phyloP scores from a whole-genome alignment of 2,888 invertebrate genomes.

The Limnephilus auricula region DNA sequence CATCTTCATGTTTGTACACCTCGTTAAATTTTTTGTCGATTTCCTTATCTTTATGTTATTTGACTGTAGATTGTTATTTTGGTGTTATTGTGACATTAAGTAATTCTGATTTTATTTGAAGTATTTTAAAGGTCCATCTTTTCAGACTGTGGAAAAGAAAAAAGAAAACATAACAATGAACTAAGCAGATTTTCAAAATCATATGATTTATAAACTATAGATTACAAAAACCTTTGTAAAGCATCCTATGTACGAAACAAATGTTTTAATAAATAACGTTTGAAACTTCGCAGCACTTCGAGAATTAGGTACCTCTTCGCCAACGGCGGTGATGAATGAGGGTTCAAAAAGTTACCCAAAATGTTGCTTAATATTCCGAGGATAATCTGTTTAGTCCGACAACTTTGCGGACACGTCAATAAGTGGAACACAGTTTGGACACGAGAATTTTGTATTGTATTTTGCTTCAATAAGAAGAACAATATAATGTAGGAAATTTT shows the following conservation, averaged over 20 bases:
- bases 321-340: not conserved
- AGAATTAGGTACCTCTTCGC: not conserved
- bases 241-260: not conserved
- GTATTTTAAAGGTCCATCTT: too few species aligned
- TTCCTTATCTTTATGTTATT: too few species aligned
- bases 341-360: not conserved
- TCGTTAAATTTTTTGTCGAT: too few species aligned
- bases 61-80: too few species aligned
- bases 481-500: too few species aligned
- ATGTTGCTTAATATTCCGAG: not conserved
- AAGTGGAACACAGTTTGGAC: not conserved
- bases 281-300: not conserved
- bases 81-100: too few species aligned
- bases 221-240: not conserved
- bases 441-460: not conserved
- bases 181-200: not conserved
- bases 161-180: not conserved
- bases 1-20: too few species aligned
- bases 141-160: too few species aligned
- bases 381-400: not conserved
- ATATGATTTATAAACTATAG: too few species aligned
- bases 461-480: not conserved
- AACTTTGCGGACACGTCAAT: not conserved
- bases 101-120: too few species aligned
- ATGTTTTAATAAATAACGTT: not conserved